Base-by-base conservation (phyloP, 1,140 invertebrate genomes). In the Rhizoglyphus robini region DNA sequence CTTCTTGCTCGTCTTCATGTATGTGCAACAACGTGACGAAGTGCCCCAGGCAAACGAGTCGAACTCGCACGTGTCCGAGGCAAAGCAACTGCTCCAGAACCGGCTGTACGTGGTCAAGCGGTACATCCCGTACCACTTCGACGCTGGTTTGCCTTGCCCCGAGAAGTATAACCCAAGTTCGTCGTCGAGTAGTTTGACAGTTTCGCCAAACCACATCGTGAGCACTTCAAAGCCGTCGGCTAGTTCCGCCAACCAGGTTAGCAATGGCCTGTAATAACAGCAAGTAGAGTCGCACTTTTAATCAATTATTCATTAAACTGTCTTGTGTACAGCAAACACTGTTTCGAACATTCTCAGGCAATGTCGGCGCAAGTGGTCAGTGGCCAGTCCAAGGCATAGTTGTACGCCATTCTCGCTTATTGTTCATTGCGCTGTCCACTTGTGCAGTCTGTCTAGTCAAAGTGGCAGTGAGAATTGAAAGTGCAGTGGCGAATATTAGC, bases 111-210 rank as follows among this genome's bases (percentile, higher is more conserved):
- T 54, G 23, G 51, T 54, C 20, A 54, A 54, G 20, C 51, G 51
- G 8, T 54, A 54, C 51, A 54, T 60, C 13, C 58, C 15, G 2
- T 60, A 13, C 36, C 38, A 60, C 13, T 60, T 60, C n/a, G 58
- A 29, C 11, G 3, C 31, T 46, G 58, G 58, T 2, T 46, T 60
- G 25, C 58, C 58, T 20, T 60, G 58, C 36, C 58, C 58, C n/a
- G 23, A 54, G 20, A 41, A 41, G 36, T 11, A 41, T 41, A 41
- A 41, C 18, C 36, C 29, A 2, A 3, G 25, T n/a, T 60, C 32
- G 27, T 32, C 58, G 27, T 29, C 2, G 13, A 34, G 2, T 29
- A 46, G 15, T n/a, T 11, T 27, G 25, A 32, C 31, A 30, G 20
- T 20, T 8, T 5, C 51, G 20, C 5, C 51, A 20, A 54, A 5